Percentiles rank a stretch among this genome's conserved stretches.
These are phyloP conservation scores for Graptemys geographica DNA, from an alignment of 2,797 vertebrate genomes.

Conservation along the genomic window DNA sequence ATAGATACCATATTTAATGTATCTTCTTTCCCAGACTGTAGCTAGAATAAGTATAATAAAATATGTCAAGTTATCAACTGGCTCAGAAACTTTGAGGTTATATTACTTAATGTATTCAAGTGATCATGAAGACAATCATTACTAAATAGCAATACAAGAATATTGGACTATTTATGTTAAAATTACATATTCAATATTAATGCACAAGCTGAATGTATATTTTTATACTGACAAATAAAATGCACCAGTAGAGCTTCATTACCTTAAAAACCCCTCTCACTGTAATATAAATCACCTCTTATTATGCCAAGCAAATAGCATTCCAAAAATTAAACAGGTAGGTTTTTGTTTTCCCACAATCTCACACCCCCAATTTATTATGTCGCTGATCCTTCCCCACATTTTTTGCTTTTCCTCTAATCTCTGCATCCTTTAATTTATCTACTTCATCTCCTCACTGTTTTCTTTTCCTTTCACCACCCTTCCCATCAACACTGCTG, in stretches of 20 bases:
- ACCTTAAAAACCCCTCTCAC: background rate
- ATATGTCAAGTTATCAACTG: background rate
- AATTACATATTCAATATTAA: no score
- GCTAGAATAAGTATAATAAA: background rate
- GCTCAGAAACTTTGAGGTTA: background rate
- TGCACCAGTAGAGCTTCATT: background rate
- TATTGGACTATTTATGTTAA: background rate
- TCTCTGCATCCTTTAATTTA: background rate
- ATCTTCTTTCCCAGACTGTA: background rate
- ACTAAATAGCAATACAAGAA: background rate
- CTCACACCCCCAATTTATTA: accelerated
- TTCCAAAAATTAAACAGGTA: accelerated
- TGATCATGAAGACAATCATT: background rate
- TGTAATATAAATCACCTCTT: background rate
- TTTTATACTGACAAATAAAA: background rate
- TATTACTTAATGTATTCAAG: accelerated
- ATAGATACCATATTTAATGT: background rate
- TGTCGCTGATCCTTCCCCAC: accelerated
- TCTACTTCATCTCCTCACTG: background rate
- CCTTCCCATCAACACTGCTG: background rate
- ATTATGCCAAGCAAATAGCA: background rate
- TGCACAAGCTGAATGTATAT: background rate
- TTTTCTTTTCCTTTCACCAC: background rate
- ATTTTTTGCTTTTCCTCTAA: background rate
- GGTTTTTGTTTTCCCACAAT: background rate